Conservation (phyloP, 2,888 invertebrate genomes). For the Nysson spinosus region DNA sequence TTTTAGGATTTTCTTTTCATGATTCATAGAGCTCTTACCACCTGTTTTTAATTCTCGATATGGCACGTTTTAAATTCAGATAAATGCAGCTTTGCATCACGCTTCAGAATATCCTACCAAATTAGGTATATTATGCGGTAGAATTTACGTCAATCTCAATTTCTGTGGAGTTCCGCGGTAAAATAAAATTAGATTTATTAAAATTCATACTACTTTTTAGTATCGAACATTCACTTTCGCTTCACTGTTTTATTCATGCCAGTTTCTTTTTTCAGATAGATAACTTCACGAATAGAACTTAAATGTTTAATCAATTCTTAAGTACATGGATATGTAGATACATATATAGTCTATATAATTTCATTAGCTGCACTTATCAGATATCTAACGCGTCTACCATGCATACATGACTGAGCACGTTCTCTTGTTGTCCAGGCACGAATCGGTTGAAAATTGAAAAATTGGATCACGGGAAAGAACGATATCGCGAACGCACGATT, state of each 20-base stretch:
- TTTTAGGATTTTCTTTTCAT: constrained; percentile 19
- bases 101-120: not conserved
- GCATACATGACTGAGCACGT: constrained; percentile 15
- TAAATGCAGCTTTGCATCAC: constrained; percentile 30
- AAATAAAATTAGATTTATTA: too few relatives aligned
- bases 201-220: too few relatives aligned
- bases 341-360: not conserved
- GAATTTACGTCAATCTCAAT: not conserved
- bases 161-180: too few relatives aligned
- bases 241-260: too few relatives aligned
- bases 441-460: constrained; percentile 14
- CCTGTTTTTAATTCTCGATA: not conserved
- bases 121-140: not conserved
- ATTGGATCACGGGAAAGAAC: constrained; percentile 13
- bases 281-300: too few relatives aligned
- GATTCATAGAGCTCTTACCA: constrained; percentile 1
- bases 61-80: constrained; percentile 12
- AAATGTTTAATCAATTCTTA: too few relatives aligned
- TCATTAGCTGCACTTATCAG: constrained; percentile 26
- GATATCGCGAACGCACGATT: constrained; percentile 6
- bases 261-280: too few relatives aligned
- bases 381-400: constrained; percentile 14
- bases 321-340: too few relatives aligned
- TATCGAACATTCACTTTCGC: too few relatives aligned
- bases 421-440: constrained; percentile 13